phyloP scores from a whole-genome alignment of 2,113 vertebrate genomes.

The Sinocyclocheilus maitianheensis region DNA sequence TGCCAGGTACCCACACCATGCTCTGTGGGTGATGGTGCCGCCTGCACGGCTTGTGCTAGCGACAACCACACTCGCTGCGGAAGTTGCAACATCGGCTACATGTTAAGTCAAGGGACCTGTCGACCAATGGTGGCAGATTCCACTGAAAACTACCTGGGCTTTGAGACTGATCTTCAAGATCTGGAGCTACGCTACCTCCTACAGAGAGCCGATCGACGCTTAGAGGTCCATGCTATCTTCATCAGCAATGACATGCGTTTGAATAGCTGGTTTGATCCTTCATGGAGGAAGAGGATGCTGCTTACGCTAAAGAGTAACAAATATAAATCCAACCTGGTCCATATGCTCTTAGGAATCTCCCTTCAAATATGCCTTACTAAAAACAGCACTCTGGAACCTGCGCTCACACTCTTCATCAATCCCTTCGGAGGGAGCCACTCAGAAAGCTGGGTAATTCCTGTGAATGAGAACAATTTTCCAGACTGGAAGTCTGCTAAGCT shows the following conservation, averaged over 20 bases:
- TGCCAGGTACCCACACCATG: slow-evolving; percentile 87
- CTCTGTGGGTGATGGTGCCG: slow-evolving; percentile 80
- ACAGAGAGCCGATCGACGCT: slow-evolving; percentile 87
- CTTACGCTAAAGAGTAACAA: slow-evolving; percentile 98
- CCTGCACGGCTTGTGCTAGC: slow-evolving; percentile 81
- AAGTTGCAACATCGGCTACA: slow-evolving; percentile 87
- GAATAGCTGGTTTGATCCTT: slow-evolving; percentile 98
- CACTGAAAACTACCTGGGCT: slow-evolving; percentile 94
- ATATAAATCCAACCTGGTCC: slow-evolving; percentile 95
- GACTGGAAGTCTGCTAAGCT: slow-evolving; percentile 93
- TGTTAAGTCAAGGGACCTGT: slow-evolving; percentile 87
- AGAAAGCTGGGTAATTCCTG: slow-evolving; percentile 96
- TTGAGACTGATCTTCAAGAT: slow-evolving; percentile 95
- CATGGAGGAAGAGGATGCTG: slow-evolving; percentile 95
- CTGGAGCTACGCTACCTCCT: slow-evolving; percentile 90
- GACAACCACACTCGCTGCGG: slow-evolving; percentile 96
- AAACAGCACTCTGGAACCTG: slow-evolving; percentile 96
- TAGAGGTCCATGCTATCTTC: slow-evolving; percentile 96
- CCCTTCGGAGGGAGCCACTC: slow-evolving; percentile 98
- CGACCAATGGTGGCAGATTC: slow-evolving; percentile 93
- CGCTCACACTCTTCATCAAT: slow-evolving; percentile 91
- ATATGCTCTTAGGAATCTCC: slow-evolving; percentile 94
- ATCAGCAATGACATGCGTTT: slow-evolving; percentile 99
- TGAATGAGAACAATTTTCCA: slow-evolving; percentile 88
- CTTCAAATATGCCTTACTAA: slow-evolving; percentile 96